phyloP scores from a whole-genome alignment of 2,888 invertebrate species.

The Norana najaformis region DNA sequence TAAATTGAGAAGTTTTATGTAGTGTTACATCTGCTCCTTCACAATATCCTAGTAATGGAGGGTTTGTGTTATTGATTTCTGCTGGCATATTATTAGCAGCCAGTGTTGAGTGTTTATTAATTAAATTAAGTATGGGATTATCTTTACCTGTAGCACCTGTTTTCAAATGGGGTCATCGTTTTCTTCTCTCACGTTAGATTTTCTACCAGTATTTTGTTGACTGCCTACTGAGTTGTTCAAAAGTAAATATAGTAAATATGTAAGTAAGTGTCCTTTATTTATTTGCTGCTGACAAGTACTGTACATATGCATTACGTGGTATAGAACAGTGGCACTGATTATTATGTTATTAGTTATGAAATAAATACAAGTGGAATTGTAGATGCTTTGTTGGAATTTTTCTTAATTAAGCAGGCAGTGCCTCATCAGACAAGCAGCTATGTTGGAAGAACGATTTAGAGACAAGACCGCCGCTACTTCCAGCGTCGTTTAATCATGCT shows the following conservation, averaged over 20 bases:
- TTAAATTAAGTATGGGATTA: no score
- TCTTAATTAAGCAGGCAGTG: neutral
- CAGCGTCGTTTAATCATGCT: neutral
- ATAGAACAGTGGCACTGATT: neutral
- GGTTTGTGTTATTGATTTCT: no score
- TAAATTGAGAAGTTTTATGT: no score
- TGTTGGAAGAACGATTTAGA: conserved; percentile 20
- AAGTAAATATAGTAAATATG: neutral
- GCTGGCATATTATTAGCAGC: no score
- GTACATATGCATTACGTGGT: neutral
- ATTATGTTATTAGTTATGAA: neutral
- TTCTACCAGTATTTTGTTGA: neutral
- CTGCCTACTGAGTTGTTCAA: neutral
- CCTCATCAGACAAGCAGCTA: neutral
- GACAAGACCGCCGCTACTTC: neutral
- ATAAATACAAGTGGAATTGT: neutral
- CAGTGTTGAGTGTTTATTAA: no score
- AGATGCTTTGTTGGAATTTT: neutral
- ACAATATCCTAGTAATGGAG: no score
- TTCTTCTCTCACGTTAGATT: no score
- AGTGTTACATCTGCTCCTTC: no score
- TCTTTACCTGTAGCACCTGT: no score
- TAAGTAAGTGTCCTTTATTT: neutral
- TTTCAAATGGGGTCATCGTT: no score
- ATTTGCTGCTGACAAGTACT: neutral